A percentile compares a stretch with the other conserved stretches of the same genome.
phyloP scores from a whole-genome alignment of 2,113 vertebrate species.

The Tonatia bakeri region DNA sequence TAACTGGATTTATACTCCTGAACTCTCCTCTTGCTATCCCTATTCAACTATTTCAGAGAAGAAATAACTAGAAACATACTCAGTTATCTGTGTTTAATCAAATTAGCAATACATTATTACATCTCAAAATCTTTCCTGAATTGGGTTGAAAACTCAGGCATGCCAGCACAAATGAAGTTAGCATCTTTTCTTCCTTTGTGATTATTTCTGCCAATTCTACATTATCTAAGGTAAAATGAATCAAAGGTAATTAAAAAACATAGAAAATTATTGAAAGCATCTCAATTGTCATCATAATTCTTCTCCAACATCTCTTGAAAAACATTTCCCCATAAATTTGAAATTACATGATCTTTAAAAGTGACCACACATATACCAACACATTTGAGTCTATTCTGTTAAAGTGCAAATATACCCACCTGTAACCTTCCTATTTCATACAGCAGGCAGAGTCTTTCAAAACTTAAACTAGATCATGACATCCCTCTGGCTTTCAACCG shows the following conservation, averaged over 20 bases:
- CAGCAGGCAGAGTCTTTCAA: neutral
- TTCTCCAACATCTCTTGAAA: neutral
- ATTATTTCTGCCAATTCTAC: neutral
- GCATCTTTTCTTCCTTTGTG: neutral
- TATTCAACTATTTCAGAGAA: neutral
- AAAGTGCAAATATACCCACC: neutral
- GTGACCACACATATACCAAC: neutral
- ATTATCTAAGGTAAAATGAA: constrained; percentile 14
- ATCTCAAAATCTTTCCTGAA: neutral
- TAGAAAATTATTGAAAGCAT: neutral
- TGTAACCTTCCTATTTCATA: neutral
- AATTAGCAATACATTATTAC: neutral
- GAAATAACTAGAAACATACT: neutral
- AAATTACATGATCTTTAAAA: neutral
- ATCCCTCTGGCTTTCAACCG: neutral
- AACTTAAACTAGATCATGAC: neutral
- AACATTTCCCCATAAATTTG: neutral
- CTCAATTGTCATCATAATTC: neutral
- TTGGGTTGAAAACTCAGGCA: neutral
- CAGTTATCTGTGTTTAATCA: neutral
- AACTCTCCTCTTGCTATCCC: neutral
- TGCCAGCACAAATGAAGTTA: neutral
- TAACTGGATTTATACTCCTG: neutral
- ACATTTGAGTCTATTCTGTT: neutral
- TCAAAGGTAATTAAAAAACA: neutral